Conservation (phyloP, 1,140 invertebrate species). For the Riptortus pedestris region DNA sequence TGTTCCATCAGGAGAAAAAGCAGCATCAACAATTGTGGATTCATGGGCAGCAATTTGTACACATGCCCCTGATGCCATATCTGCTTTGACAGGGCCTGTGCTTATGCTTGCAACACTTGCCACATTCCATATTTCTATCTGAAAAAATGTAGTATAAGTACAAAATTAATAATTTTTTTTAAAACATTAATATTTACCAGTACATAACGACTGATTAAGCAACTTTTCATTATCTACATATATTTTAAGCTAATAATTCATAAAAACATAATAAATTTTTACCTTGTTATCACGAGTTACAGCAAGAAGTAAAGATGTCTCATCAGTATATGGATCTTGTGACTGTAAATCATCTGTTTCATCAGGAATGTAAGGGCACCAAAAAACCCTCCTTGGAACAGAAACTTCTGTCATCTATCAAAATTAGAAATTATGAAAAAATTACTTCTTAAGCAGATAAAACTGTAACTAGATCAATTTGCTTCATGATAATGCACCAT, state of each 20-base stretch:
- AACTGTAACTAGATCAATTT: too few relatives aligned
- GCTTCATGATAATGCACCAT: too few relatives aligned
- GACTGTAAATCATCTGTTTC: slow-evolving; percentile 47
- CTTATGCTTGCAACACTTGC: slow-evolving; percentile 42
- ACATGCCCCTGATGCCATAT: slow-evolving; percentile 45
- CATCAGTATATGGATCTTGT: slow-evolving; percentile 44
- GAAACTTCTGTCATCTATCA: slow-evolving; percentile 8
- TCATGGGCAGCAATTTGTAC: slow-evolving; percentile 57
- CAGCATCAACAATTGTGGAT: slow-evolving; percentile 67
- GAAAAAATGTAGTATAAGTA: slow-evolving; percentile 31
- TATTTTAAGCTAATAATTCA: too few relatives aligned
- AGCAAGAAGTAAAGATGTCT: slow-evolving; percentile 66
- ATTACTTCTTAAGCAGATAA: too few relatives aligned
- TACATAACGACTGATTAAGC: too few relatives aligned
- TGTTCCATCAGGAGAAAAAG: slow-evolving; percentile 86
- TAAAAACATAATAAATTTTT: too few relatives aligned
- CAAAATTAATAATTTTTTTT: slow-evolving; percentile 30
- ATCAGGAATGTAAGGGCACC: slow-evolving; percentile 83
- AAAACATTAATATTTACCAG: slow-evolving; percentile 23
- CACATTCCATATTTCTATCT: slow-evolving; percentile 55
- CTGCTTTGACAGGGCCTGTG: slow-evolving; percentile 39
- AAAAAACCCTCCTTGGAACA: slow-evolving; percentile 56
- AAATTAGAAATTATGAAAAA: not conserved
- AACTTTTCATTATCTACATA: too few relatives aligned
- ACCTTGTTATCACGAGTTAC: slow-evolving; percentile 66